These are phyloP conservation scores for Globodera ellingtonae DNA, from an alignment of 1,140 invertebrate genomes.

Conservation along the genomic window DNA sequence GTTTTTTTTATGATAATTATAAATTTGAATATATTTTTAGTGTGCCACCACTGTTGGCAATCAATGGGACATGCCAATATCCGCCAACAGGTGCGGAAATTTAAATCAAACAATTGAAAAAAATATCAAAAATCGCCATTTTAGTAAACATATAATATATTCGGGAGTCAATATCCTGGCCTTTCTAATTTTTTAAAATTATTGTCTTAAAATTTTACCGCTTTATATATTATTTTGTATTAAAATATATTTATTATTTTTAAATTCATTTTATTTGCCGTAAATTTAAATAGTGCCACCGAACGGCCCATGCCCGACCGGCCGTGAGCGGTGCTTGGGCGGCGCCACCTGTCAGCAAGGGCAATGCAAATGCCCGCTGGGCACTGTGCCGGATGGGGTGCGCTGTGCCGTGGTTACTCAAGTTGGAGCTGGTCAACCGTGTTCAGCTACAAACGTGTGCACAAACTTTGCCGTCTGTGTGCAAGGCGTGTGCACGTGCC, in stretches of 20 bases:
- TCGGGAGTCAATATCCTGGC: no score
- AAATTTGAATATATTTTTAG: slow-evolving; percentile 1
- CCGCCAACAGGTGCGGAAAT: slow-evolving; percentile 43
- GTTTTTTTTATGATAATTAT: neutral
- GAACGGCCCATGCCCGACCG: slow-evolving; percentile 49
- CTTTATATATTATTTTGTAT: no score
- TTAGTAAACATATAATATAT: no score
- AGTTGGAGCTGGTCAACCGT: slow-evolving; percentile 43
- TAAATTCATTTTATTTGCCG: slow-evolving; percentile 16
- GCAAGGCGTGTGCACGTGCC: slow-evolving; percentile 49
- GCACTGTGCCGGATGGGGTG: slow-evolving; percentile 44
- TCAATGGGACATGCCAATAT: slow-evolving; percentile 55
- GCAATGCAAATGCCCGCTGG: slow-evolving; percentile 44
- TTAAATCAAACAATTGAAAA: neutral
- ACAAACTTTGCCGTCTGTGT: slow-evolving; percentile 49
- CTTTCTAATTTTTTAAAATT: neutral
- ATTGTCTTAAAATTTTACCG: neutral
- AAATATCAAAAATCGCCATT: no score
- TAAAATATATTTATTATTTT: no score
- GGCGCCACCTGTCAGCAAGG: slow-evolving; percentile 50
- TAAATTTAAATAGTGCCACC: slow-evolving; percentile 31
- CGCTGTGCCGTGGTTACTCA: slow-evolving; percentile 41
- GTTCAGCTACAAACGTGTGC: slow-evolving; percentile 47
- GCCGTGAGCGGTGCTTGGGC: slow-evolving; percentile 48
- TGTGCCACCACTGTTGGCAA: slow-evolving; percentile 36